Evolutionary conservation across 2,888 invertebrate genomes (phyloP).

Genomic region (Oasisia sp.): DNA sequence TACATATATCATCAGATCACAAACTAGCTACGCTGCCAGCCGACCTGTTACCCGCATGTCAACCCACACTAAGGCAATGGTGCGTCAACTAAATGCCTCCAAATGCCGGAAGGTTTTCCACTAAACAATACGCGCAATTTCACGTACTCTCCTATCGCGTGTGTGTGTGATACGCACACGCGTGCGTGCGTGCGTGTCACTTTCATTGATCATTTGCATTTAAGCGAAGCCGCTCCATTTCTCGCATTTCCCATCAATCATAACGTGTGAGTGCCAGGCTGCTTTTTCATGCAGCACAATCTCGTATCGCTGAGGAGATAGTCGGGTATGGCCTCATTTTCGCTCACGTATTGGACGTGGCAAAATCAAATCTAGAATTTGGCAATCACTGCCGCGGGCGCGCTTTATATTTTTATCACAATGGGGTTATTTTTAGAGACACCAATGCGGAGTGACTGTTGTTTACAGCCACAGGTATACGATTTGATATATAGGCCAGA

Average conservation of each 20-base stretch:
- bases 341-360: neutral
- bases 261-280: neutral
- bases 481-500: neutral
- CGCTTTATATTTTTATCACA: neutral
- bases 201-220: neutral
- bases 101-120: neutral
- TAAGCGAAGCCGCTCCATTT: neutral
- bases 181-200: neutral
- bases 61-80: neutral
- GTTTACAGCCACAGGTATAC: neutral
- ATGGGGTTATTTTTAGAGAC: neutral
- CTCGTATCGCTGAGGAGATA: neutral
- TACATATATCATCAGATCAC: slow-evolving; percentile 13
- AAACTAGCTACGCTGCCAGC: neutral
- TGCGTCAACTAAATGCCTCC: too few relatives aligned
- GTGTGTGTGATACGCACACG: neutral
- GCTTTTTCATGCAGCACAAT: neutral
- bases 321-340: neutral
- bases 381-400: neutral
- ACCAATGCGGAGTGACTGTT: neutral
- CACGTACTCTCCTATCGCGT: neutral
- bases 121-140: neutral
- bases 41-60: neutral
- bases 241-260: slow-evolving; percentile 6
- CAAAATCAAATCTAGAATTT: neutral